These are phyloP conservation scores for Corythoichthys haematopterus DNA, from an alignment of 2,113 vertebrate species.

Conservation along the genomic window DNA sequence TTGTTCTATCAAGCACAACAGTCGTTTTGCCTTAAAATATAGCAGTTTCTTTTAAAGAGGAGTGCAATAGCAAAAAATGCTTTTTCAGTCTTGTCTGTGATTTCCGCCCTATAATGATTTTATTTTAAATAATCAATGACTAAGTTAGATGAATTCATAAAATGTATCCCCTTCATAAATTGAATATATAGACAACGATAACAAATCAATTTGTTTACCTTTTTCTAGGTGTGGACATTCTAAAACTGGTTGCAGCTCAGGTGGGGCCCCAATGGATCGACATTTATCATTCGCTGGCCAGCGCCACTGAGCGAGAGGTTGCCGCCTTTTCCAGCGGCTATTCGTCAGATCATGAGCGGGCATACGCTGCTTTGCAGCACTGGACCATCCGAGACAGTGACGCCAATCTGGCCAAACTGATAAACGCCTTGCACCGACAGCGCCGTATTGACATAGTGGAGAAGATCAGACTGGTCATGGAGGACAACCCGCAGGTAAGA, in stretches of 20 bases:
- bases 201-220: not conserved
- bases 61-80: too few relatives aligned
- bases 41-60: too few relatives aligned
- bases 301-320: conserved; percentile 87
- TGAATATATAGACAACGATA: not conserved
- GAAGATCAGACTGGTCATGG: conserved; percentile 92
- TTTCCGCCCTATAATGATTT: too few relatives aligned
- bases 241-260: conserved; percentile 90
- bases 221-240: conserved; percentile 85
- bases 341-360: conserved; percentile 82
- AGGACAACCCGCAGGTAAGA: conserved; percentile 86
- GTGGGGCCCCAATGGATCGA: conserved; percentile 93
- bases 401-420: conserved; percentile 93
- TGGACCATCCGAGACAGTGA: conserved; percentile 91
- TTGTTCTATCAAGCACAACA: too few relatives aligned
- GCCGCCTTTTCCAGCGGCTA: conserved; percentile 89
- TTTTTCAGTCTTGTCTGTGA: too few relatives aligned
- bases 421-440: conserved; percentile 87
- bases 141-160: not conserved
- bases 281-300: conserved; percentile 89
- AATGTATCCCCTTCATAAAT: not conserved
- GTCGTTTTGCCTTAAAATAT: too few relatives aligned
- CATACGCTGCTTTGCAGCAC: conserved; percentile 91
- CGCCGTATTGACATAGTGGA: conserved; percentile 92
- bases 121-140: too few relatives aligned